Evolutionary conservation across 2,797 vertebrate species (phyloP), one percentile per base, ranked within the genome.

Genomic region (Sebastes miniatus): DNA sequence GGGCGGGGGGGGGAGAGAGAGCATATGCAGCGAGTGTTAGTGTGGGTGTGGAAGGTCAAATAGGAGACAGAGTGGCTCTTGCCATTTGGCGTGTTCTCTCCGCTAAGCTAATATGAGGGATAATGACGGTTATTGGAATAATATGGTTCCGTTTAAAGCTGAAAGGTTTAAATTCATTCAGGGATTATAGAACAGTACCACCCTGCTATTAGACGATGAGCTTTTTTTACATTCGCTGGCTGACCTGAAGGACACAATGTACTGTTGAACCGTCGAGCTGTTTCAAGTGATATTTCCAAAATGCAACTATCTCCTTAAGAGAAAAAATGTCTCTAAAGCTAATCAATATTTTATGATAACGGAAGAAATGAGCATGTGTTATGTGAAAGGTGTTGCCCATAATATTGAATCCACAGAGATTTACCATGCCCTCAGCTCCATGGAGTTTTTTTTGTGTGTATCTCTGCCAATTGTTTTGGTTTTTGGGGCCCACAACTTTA

Each of bases 31-130:
- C 2, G 29, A 72, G 76, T 69, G 80, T 71, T 64, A 74, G 78
- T 63, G 80, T 76, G 88, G 87, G 70, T 83, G 85, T 69, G 87
- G 92, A 93, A 93, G 92, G 92, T 93, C 91, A 92, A 89, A 91
- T 8, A 85, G 83, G 76, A 91, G 84, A 90, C 84, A 71, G 31
- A 82, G 80, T 66, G 80, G 82, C 68, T 82, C 54, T 43, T 66
- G 79, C 83, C 80, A 87, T 90, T 92, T 87, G 85, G 87, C 43
- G n/a, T 22, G 76, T 77, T 84, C 76, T 76, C 78, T 24, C 76
- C 14, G 65, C 81, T 81, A 24, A 89, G 81, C 89, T 91, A 85
- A 91, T 90, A 86, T 69, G 71, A 72, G 80, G 84, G 87, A 89
- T 86, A 84, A 92, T 91, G 77, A 87, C 7, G 34, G 79, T 84